Base-by-base conservation (phyloP, 2,888 invertebrate species). In the Drosophila maculinotata region DNA sequence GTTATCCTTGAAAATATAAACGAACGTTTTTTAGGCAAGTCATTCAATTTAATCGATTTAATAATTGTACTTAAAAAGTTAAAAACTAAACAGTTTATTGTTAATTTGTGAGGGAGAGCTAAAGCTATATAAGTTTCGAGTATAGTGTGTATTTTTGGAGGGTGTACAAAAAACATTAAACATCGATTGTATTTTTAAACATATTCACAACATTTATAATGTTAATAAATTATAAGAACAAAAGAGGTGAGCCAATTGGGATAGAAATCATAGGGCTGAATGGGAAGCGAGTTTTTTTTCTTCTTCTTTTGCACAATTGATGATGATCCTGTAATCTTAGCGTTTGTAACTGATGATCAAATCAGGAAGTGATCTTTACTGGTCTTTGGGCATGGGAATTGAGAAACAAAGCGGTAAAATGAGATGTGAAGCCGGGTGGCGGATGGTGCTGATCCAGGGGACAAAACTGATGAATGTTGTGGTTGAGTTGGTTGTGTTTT, bases 1-100 rank as follows among this genome's bases (percentile, higher is more conserved):
- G 89, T 94, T 94, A 73, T 95, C 94, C 95, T 95, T 89, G 23
- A 72, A 78, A 70, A 65, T 35, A 65, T 1, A 62, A 41, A 14
- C 10, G n/a, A 35, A 14, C 6, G 25, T 8, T 36, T 15, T 45
- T 51, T 30, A 54, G 28, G 15, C 20, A 30, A 26, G 14, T 3
- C 4, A 7, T 20, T 8, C 1, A 45, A 14, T 20, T 20, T 20
- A 20, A 20, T 20, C 20, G 20, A 20, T 20, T 20, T 2, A 20
- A n/a, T 23, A 14, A 31, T 20, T 38, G 1, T 6, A 0, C n/a
- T 25, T 25, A 10, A 2, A 17, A 31, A 12, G 9, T 25, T 7
- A 25, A 15, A 7, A 39, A 25, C 12, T 30, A 38, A 49, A 54
- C 38, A 42, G 9, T 0, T 8, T 20, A 12, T 36, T 23, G 8